Evolutionary conservation across 2,888 invertebrate species (phyloP).

Genomic region (Paralinhomoeus sp.): DNA sequence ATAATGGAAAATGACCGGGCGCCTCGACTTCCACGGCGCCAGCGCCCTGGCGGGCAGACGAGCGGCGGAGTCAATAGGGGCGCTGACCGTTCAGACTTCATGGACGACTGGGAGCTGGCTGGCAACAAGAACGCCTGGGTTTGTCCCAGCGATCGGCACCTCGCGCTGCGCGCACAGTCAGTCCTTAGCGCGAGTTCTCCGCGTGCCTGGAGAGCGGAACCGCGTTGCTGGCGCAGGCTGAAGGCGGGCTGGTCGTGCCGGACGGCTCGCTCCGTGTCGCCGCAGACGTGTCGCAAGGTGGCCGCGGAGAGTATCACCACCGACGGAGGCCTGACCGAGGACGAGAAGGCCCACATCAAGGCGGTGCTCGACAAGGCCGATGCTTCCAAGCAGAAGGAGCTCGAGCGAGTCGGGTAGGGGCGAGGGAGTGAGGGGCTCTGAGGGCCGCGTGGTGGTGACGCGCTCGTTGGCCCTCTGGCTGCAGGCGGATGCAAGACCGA

Average conservation of each 20-base stretch:
- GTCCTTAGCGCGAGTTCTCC: slow-evolving; percentile 20
- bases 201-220: too few relatives aligned
- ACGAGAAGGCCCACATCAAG: slow-evolving; percentile 35
- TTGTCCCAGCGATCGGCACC: slow-evolving; percentile 78
- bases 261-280: slow-evolving; percentile 31
- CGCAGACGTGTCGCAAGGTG: too few relatives aligned
- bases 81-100: too few relatives aligned
- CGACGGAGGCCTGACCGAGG: slow-evolving; percentile 23
- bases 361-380: slow-evolving; percentile 53
- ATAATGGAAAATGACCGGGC: too few relatives aligned
- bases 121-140: slow-evolving; percentile 47
- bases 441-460: too few relatives aligned
- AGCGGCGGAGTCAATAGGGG: too few relatives aligned
- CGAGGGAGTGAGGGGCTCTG: not conserved
- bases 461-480: too few relatives aligned
- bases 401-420: slow-evolving; percentile 46
- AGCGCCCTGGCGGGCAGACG: too few relatives aligned
- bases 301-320: slow-evolving; percentile 9
- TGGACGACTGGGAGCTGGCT: slow-evolving; percentile 26
- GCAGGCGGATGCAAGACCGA: slow-evolving; percentile 57
- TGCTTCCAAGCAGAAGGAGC: slow-evolving; percentile 46
- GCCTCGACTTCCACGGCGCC: too few relatives aligned
- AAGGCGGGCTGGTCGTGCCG: slow-evolving; percentile 56
- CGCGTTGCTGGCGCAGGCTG: slow-evolving; percentile 41
- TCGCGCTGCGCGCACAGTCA: slow-evolving; percentile 82